These are phyloP conservation scores for Drosophila macrospina DNA, from an alignment of 2,888 invertebrate genomes.

Conservation along the genomic window DNA sequence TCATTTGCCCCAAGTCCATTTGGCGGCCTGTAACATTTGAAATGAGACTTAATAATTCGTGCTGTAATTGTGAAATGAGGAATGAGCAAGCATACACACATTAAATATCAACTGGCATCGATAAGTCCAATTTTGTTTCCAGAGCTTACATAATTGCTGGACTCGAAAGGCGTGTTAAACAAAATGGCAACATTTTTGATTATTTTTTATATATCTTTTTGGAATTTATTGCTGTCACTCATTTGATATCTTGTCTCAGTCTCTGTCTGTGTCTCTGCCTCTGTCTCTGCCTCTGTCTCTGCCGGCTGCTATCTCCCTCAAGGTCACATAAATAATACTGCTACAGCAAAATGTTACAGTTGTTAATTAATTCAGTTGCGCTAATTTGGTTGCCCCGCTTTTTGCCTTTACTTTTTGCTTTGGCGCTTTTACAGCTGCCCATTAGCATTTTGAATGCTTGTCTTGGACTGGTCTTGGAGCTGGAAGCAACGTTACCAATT, in stretches of 20 bases:
- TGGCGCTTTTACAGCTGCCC: constrained; percentile 41
- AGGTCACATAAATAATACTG: constrained; percentile 63
- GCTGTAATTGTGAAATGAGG: constrained; percentile 65
- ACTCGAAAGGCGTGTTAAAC: constrained; percentile 39
- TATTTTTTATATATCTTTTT: constrained; percentile 24
- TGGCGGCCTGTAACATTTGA: constrained; percentile 58
- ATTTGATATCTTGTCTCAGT: constrained; percentile 18
- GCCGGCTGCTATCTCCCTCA: constrained; percentile 62
- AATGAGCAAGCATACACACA: constrained; percentile 24
- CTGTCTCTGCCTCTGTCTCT: constrained; percentile 8
- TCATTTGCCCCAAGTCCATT: constrained; percentile 28
- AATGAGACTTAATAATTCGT: constrained; percentile 70
- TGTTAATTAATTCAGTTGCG: constrained; percentile 79
- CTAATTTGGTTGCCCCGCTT: constrained; percentile 66
- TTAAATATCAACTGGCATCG: constrained; percentile 20
- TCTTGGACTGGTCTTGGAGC: constrained; percentile 38
- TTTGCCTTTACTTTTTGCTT: constrained; percentile 21
- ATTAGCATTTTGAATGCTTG: constrained; percentile 62
- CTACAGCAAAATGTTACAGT: constrained; percentile 65
- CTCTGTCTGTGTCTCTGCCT: constrained; percentile 8
- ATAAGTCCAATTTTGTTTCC: constrained; percentile 21
- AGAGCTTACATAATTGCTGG: constrained; percentile 62
- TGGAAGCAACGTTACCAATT: constrained; percentile 39
- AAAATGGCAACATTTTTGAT: constrained; percentile 49
- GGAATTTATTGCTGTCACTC: constrained; percentile 55